A percentile compares a stretch with the other conserved stretches of the same genome.
These are phyloP conservation scores for Athalia rosae DNA, from an alignment of 2,888 invertebrate species.

Conservation along the genomic window DNA sequence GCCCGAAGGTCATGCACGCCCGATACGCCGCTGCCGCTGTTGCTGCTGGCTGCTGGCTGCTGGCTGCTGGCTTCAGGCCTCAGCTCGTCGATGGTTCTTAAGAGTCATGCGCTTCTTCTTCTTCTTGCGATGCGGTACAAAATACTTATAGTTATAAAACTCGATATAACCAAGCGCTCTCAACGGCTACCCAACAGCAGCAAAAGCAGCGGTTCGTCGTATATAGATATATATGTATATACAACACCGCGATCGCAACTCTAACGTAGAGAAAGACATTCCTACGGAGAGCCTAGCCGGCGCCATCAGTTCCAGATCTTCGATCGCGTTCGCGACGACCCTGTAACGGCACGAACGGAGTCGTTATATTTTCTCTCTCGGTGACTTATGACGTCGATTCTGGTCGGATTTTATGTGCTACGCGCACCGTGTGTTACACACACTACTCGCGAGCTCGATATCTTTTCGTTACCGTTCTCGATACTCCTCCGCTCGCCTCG, in stretches of 20 bases:
- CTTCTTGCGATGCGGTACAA: too few species aligned
- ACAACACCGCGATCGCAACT: background rate
- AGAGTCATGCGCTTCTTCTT: too few species aligned
- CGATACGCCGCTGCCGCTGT: too few species aligned
- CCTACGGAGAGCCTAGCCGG: constrained; percentile 12
- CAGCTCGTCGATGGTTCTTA: too few species aligned
- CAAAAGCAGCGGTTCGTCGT: background rate
- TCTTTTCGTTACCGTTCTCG: background rate
- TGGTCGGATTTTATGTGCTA: constrained; percentile 25
- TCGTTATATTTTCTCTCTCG: background rate
- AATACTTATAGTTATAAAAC: too few species aligned
- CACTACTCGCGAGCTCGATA: background rate
- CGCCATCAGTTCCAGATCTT: constrained; percentile 43
- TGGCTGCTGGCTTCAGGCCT: too few species aligned
- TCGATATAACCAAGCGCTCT: background rate
- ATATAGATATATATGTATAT: background rate
- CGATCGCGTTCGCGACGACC: constrained; percentile 14
- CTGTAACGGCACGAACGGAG: too few species aligned
- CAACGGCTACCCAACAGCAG: background rate
- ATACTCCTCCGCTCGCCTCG: too few species aligned
- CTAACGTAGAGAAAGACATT: constrained; percentile 28
- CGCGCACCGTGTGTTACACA: background rate
- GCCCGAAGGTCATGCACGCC: too few species aligned
- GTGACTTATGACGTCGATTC: constrained; percentile 44
- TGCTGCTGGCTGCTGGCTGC: too few species aligned